Conservation (phyloP, 2,797 vertebrate genomes). For the Manis pentadactyla region DNA sequence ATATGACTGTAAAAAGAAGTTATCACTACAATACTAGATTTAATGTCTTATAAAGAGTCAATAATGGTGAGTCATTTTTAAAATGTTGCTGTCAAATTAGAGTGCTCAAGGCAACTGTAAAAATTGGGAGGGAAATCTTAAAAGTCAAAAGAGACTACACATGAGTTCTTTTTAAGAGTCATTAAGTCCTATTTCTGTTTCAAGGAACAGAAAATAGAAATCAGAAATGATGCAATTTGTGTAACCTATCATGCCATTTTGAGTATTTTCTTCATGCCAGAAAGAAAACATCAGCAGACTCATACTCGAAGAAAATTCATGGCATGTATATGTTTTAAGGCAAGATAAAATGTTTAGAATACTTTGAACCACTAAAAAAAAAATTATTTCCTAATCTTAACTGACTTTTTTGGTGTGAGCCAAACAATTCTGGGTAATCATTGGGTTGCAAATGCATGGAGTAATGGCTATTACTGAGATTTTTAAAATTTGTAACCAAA, state of each 20-base stretch:
- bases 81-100: constrained; percentile 17
- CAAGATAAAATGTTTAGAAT: constrained; percentile 8
- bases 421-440: neutral
- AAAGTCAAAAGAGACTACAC: neutral
- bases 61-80: neutral
- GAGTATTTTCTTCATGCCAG: neutral
- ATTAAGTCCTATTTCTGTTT: neutral
- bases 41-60: neutral
- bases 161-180: neutral
- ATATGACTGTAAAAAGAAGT: neutral
- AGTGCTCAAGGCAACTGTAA: neutral
- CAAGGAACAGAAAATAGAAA: neutral
- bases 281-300: neutral
- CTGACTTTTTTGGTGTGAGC: neutral
- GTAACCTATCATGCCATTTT: neutral
- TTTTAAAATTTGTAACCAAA: neutral
- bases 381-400: neutral
- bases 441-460: neutral
- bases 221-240: constrained; percentile 14
- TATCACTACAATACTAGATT: neutral
- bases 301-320: neutral
- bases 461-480: neutral
- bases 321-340: neutral
- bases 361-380: neutral
- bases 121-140: neutral